Conservation (phyloP, 2,797 vertebrate species). For the Myotis findleyi region DNA sequence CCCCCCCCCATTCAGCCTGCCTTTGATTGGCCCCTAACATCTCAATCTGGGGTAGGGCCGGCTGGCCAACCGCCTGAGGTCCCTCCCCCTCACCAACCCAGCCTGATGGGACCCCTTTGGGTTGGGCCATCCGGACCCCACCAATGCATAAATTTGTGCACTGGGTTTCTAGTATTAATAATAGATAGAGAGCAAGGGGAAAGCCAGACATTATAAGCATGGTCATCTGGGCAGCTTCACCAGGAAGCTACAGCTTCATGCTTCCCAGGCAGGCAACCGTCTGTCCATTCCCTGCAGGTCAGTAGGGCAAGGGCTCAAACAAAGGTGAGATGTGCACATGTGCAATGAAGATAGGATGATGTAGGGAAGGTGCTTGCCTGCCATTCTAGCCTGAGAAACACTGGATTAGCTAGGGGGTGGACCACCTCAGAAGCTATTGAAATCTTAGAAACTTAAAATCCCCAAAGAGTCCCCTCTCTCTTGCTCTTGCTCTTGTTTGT, state of each 20-base stretch:
- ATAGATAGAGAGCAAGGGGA: background rate
- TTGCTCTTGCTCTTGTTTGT: background rate
- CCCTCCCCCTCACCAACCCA: no score
- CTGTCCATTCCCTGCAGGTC: background rate
- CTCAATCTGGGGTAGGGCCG: accelerated
- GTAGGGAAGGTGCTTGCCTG: background rate
- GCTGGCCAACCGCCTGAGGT: no score
- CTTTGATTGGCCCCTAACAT: no score
- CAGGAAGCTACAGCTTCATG: background rate
- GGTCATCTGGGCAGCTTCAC: background rate
- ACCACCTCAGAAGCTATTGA: background rate
- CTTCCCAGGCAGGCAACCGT: background rate
- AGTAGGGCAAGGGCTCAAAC: background rate
- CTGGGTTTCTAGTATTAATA: background rate
- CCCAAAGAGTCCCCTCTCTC: background rate
- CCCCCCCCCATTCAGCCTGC: no score
- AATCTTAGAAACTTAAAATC: background rate
- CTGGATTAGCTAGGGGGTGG: background rate
- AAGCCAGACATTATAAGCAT: background rate
- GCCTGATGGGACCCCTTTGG: no score
- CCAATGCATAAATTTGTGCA: no score
- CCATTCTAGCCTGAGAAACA: background rate
- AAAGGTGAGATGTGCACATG: background rate
- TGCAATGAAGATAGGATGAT: background rate
- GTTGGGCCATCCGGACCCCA: no score